A percentile compares a stretch with the other conserved stretches of the same genome.
These are phyloP conservation scores for Acanthisitta chloris DNA, from an alignment of 2,113 vertebrate genomes.

Conservation along the genomic window DNA sequence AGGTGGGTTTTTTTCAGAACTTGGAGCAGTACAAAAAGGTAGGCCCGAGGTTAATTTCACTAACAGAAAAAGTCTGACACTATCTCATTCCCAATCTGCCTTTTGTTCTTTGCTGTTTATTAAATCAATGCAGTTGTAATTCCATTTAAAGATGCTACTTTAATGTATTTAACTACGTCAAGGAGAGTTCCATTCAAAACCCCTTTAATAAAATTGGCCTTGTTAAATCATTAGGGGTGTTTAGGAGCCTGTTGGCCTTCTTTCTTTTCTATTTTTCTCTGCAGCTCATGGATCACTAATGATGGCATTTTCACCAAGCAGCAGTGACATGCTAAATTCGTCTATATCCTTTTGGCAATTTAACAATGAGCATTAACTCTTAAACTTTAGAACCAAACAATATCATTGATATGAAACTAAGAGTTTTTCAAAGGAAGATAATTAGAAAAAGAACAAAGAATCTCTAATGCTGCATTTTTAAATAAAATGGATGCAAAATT, in stretches of 20 bases:
- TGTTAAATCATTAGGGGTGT: neutral
- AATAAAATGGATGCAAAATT: neutral
- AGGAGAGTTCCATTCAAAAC: neutral
- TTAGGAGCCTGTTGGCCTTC: neutral
- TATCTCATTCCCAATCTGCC: neutral
- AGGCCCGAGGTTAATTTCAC: neutral
- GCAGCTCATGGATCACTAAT: conserved; percentile 71
- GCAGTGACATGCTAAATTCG: conserved; percentile 69
- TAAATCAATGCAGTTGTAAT: neutral
- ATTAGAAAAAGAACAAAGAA: neutral
- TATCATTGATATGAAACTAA: conserved; percentile 35
- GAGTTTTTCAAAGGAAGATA: neutral
- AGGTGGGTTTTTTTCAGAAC: neutral
- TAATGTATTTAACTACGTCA: neutral
- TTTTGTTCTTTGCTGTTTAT: neutral
- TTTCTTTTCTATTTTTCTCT: neutral
- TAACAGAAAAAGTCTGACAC: neutral
- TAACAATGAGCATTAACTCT: conserved; percentile 62
- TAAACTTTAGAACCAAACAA: conserved; percentile 51
- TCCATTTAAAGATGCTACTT: neutral
- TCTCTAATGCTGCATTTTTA: neutral
- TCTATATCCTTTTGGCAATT: conserved; percentile 71
- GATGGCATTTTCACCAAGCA: conserved; percentile 78
- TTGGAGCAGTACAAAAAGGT: neutral
- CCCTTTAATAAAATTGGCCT: neutral